phyloP scores from a whole-genome alignment of 2,113 vertebrate genomes.

The Perca fluviatilis region DNA sequence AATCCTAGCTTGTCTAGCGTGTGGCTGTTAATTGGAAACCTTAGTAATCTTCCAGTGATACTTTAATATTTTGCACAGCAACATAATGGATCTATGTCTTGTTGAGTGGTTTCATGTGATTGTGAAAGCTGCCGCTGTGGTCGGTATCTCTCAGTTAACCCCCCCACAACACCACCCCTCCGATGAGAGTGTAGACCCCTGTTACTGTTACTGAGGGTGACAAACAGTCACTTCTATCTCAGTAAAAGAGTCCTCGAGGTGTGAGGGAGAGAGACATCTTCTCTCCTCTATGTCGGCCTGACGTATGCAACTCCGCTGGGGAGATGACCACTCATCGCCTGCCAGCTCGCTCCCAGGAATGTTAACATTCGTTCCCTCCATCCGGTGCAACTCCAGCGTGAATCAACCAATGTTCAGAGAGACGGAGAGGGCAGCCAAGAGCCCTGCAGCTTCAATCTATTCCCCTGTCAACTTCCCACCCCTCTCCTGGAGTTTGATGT shows the following conservation, averaged over 20 bases:
- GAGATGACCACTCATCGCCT: slow-evolving; percentile 61
- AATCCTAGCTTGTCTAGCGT: background rate
- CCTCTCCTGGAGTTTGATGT: slow-evolving; percentile 67
- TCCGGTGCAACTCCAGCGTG: slow-evolving; percentile 42
- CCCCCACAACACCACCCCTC: too few relatives aligned
- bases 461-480: slow-evolving; percentile 65
- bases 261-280: slow-evolving; percentile 56
- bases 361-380: slow-evolving; percentile 64
- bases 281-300: slow-evolving; percentile 23
- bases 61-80: slow-evolving; percentile 23
- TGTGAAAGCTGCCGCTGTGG: background rate
- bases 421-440: slow-evolving; percentile 75
- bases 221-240: slow-evolving; percentile 50
- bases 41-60: background rate
- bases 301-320: slow-evolving; percentile 42
- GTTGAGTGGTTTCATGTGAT: slow-evolving; percentile 29
- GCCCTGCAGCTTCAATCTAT: slow-evolving; percentile 74
- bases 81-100: slow-evolving; percentile 9
- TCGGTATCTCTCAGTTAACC: slow-evolving; percentile 36
- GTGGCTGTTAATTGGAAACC: background rate
- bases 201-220: slow-evolving; percentile 39
- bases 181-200: slow-evolving; percentile 20
- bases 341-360: slow-evolving; percentile 42
- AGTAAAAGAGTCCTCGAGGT: slow-evolving; percentile 44
- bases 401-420: slow-evolving; percentile 64